phyloP scores from a whole-genome alignment of 2,797 vertebrate species.

The Octomys mimax region DNA sequence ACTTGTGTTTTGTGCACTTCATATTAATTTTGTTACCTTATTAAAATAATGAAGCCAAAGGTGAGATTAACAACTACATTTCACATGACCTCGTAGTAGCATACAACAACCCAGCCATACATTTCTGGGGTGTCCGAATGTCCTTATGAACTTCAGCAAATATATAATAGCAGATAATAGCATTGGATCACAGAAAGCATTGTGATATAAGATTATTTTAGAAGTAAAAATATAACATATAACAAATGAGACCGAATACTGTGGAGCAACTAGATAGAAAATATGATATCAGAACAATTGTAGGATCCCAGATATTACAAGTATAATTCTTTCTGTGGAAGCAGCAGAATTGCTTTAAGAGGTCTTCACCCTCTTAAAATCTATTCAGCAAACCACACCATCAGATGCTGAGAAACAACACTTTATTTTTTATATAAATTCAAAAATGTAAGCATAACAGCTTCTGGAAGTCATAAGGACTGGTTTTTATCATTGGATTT shows the following conservation, averaged over 20 bases:
- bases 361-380: background rate
- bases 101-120: background rate
- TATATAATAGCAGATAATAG: background rate
- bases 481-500: background rate
- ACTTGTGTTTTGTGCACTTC: background rate
- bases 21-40: background rate
- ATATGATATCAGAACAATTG: background rate
- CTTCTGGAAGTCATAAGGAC: background rate
- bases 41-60: conserved; percentile 2
- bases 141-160: background rate
- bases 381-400: background rate
- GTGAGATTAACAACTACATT: background rate
- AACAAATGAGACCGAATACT: background rate
- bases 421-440: background rate
- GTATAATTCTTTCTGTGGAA: background rate
- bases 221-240: background rate
- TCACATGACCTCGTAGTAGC: background rate
- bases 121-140: background rate
- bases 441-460: background rate
- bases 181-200: background rate
- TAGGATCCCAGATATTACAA: background rate
- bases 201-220: background rate
- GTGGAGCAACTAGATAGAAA: background rate
- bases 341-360: background rate
- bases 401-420: background rate